Conservation (phyloP, 2,888 invertebrate species). For the Volucella inflata region DNA sequence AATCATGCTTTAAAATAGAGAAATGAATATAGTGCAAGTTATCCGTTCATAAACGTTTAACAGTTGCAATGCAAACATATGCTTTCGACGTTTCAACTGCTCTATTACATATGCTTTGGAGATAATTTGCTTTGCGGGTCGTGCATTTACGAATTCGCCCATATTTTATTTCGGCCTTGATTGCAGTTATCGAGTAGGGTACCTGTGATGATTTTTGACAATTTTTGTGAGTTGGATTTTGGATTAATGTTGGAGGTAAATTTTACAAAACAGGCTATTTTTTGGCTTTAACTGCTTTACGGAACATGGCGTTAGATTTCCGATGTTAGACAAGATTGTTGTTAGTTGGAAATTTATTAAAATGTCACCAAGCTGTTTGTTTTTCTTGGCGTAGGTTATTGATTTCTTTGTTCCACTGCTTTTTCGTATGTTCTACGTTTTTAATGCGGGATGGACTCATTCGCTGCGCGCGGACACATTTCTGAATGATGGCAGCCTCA, state of each 20-base stretch:
- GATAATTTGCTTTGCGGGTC: no score
- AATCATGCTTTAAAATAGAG: no score
- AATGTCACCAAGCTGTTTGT: no score
- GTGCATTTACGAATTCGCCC: no score
- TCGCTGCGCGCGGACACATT: no score
- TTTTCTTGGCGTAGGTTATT: conserved; percentile 6
- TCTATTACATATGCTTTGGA: no score
- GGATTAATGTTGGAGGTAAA: conserved; percentile 26
- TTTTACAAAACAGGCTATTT: conserved; percentile 29
- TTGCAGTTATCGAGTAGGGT: not conserved
- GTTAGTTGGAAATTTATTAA: conserved; percentile 13
- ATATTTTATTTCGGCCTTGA: not conserved
- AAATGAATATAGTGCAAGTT: no score
- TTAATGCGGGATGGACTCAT: conserved; percentile 7
- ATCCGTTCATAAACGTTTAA: no score
- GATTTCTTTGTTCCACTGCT: conserved; percentile 12
- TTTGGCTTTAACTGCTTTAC: conserved; percentile 20
- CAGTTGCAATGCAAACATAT: no score
- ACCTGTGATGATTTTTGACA: conserved; percentile 18
- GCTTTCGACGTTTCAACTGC: no score
- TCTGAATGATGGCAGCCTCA: not conserved
- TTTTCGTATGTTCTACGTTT: conserved; percentile 2
- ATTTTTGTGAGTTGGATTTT: conserved; percentile 13
- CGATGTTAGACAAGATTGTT: not conserved
- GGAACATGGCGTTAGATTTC: conserved; percentile 14